A percentile compares a stretch with the other conserved stretches of the same genome.
Evolutionary conservation across 2,888 invertebrate genomes (phyloP).

Genomic region (Holacanthella duospinosa): DNA sequence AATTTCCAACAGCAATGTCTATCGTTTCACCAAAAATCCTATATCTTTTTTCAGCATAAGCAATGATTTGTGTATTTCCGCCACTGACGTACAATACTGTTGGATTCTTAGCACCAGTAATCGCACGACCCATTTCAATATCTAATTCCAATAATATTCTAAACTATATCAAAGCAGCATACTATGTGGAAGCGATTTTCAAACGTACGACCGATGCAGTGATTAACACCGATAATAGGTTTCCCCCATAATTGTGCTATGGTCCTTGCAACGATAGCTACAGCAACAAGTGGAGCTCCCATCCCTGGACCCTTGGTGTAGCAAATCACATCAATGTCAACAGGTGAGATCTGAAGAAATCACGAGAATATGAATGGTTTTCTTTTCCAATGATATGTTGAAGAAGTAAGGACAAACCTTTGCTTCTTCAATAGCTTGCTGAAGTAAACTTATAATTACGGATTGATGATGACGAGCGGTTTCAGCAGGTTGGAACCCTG

Average conservation of each 20-base stretch:
- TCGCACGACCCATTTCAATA: slow-evolving; percentile 96
- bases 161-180: too few relatives aligned
- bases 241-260: slow-evolving; percentile 88
- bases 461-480: slow-evolving; percentile 90
- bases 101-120: slow-evolving; percentile 89
- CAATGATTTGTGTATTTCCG: slow-evolving; percentile 94
- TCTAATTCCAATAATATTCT: too few relatives aligned
- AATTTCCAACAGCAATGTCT: slow-evolving; percentile 97
- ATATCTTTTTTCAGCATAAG: slow-evolving; percentile 80
- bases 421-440: slow-evolving; percentile 66
- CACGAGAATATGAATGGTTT: not conserved
- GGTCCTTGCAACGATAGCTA: slow-evolving; percentile 89
- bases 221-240: slow-evolving; percentile 94
- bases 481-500: slow-evolving; percentile 88
- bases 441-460: slow-evolving; percentile 65
- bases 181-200: too few relatives aligned
- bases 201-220: slow-evolving; percentile 89
- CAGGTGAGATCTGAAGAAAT: slow-evolving; percentile 48
- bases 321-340: slow-evolving; percentile 85
- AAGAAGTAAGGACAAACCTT: slow-evolving; percentile 41
- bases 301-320: slow-evolving; percentile 99
- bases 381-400: not conserved
- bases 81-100: slow-evolving; percentile 97
- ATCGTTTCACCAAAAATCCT: slow-evolving; percentile 99
- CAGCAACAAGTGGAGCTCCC: slow-evolving; percentile 86